Percentiles rank a stretch among this genome's conserved stretches.
Conservation (phyloP, 2,888 invertebrate genomes). For the Sminthurides aquaticus region DNA sequence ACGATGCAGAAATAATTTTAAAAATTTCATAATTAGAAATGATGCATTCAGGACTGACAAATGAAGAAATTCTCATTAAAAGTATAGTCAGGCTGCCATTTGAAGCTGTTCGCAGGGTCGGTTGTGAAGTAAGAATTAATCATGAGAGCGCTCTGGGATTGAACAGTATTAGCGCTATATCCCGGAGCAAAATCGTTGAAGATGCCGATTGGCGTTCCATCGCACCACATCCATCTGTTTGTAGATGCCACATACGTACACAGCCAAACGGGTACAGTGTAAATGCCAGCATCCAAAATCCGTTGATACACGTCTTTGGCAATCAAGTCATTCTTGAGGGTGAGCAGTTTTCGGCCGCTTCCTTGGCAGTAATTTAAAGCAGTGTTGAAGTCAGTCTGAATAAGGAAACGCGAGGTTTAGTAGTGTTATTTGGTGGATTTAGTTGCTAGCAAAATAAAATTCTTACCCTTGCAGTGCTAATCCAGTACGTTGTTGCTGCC, state of each 20-base stretch:
- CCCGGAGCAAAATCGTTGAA: background rate
- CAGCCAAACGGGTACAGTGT: background rate
- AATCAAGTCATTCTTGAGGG: background rate
- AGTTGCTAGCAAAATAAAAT: background rate
- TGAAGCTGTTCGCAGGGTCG: background rate
- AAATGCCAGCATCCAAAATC: background rate
- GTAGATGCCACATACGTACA: background rate
- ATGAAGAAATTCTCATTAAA: background rate
- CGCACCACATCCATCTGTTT: background rate
- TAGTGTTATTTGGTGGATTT: too few species aligned
- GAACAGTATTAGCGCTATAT: background rate
- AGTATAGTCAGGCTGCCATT: background rate
- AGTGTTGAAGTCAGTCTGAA: background rate
- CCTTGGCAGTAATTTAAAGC: background rate
- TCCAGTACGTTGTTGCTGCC: background rate
- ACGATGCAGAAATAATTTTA: too few species aligned
- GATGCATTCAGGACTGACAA: background rate
- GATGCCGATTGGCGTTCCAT: background rate
- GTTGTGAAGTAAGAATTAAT: background rate
- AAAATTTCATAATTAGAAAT: too few species aligned
- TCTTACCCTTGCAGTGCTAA: background rate
- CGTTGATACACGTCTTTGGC: background rate
- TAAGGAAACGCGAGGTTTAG: background rate
- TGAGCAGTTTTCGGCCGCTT: background rate
- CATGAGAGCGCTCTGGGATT: background rate